phyloP scores from a whole-genome alignment of 2,888 invertebrate species.

The Mystacides longicornis region DNA sequence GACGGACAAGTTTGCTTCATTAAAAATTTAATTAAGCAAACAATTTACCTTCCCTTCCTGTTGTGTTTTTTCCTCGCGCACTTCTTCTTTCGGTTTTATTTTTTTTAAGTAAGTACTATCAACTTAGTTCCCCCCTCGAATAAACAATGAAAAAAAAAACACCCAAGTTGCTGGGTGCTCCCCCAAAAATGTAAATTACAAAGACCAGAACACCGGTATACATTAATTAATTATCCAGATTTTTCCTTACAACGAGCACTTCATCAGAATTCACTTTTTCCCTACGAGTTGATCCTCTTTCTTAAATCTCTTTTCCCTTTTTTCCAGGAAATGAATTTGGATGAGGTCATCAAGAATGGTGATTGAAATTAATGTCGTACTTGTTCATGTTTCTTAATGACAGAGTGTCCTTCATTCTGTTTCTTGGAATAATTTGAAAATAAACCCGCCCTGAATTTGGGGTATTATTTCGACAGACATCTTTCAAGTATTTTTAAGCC shows the following conservation, averaged over 20 bases:
- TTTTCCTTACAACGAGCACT: conserved; percentile 5
- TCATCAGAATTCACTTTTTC: background rate
- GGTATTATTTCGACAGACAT: no score
- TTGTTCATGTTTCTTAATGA: conserved; percentile 8
- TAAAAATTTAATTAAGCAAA: conserved; percentile 26
- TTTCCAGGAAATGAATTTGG: conserved; percentile 12
- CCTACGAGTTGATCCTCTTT: background rate
- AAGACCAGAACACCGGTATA: conserved; percentile 18
- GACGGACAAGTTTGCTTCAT: conserved; percentile 22
- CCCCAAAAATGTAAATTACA: conserved; percentile 24
- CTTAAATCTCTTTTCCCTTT: conserved; percentile 8
- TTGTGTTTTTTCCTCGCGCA: background rate
- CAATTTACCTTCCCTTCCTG: conserved; percentile 16
- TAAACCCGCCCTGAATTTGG: no score
- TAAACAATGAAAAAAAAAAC: no score
- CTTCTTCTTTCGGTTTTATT: conserved; percentile 15
- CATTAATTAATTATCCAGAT: conserved; percentile 22
- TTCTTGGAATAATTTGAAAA: no score
- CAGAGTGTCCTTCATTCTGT: background rate
- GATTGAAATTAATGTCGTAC: conserved; percentile 8
- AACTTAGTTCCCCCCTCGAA: no score
- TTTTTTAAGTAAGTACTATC: no score
- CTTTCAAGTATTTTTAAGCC: no score
- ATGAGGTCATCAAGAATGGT: conserved; percentile 13
- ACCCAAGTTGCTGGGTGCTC: no score